Percentiles rank a stretch among this genome's conserved stretches.
These are phyloP conservation scores for Crossocerus cetratus DNA, from an alignment of 2,888 invertebrate genomes.

Conservation along the genomic window DNA sequence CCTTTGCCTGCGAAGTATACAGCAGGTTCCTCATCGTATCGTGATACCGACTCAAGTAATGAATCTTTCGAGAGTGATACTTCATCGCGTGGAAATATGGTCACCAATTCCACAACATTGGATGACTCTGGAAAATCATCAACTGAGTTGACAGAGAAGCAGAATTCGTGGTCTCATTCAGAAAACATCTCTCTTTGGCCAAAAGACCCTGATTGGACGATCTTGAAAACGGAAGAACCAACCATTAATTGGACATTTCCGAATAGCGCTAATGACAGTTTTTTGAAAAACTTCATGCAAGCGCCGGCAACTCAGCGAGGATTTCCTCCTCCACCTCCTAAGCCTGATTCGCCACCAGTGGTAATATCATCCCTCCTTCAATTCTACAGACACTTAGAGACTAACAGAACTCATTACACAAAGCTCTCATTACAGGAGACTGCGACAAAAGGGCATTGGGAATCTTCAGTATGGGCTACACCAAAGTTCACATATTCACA, in stretches of 20 bases:
- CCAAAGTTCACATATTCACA: slow-evolving; percentile 66
- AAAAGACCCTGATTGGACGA: slow-evolving; percentile 64
- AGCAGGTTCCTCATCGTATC: slow-evolving; percentile 64
- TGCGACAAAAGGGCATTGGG: slow-evolving; percentile 60
- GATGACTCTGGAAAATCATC: slow-evolving; percentile 62
- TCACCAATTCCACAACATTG: slow-evolving; percentile 46
- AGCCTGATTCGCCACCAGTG: slow-evolving; percentile 78
- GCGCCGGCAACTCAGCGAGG: slow-evolving; percentile 54
- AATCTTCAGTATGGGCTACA: slow-evolving; percentile 72
- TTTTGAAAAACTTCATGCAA: slow-evolving; percentile 65
- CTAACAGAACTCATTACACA: not conserved
- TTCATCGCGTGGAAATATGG: slow-evolving; percentile 50
- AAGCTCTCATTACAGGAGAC: slow-evolving; percentile 35
- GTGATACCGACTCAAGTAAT: slow-evolving; percentile 71
- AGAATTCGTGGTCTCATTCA: slow-evolving; percentile 58
- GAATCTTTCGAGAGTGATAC: slow-evolving; percentile 70
- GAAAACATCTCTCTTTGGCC: slow-evolving; percentile 55
- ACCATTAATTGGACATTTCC: slow-evolving; percentile 64
- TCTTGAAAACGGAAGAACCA: slow-evolving; percentile 42
- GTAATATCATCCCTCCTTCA: slow-evolving; percentile 55
- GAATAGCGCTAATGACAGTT: slow-evolving; percentile 60
- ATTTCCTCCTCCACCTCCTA: slow-evolving; percentile 73
- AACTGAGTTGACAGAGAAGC: slow-evolving; percentile 23
- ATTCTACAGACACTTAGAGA: not conserved
- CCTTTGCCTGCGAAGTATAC: slow-evolving; percentile 61